A percentile compares a stretch with the other conserved stretches of the same genome.
Conservation (phyloP, 2,888 invertebrate genomes). For the Oxycera nigricornis region DNA sequence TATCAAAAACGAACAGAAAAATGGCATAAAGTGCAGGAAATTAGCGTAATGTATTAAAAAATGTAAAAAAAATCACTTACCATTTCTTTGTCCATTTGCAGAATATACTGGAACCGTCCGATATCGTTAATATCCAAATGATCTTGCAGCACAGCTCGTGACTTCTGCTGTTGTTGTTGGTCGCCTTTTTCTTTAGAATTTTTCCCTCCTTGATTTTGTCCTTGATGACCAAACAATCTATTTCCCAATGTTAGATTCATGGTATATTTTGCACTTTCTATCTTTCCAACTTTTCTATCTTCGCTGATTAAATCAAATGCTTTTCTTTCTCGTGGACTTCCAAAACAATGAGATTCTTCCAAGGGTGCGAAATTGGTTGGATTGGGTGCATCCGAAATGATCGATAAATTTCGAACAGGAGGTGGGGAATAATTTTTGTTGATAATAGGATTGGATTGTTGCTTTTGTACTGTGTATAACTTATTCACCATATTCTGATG, state of each 20-base stretch:
- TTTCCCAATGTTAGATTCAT: constrained; percentile 31
- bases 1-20: not conserved
- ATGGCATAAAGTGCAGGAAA: not conserved
- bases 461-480: constrained; percentile 43
- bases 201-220: not conserved
- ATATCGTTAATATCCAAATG: constrained; percentile 48
- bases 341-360: not conserved
- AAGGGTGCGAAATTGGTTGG: constrained; percentile 4
- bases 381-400: constrained; percentile 45
- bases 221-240: constrained; percentile 5
- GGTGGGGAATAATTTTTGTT: constrained; percentile 40
- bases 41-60: no score
- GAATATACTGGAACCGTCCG: constrained; percentile 50
- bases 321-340: not conserved
- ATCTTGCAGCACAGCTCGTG: constrained; percentile 41
- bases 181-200: constrained; percentile 2
- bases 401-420: constrained; percentile 41
- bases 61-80: constrained; percentile 46
- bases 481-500: constrained; percentile 44
- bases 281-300: not conserved
- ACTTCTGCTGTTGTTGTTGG: not conserved
- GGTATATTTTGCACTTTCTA: not conserved
- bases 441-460: not conserved
- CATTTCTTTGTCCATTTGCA: constrained; percentile 51
- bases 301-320: not conserved